Base-by-base conservation (phyloP, 2,797 vertebrate genomes). In the Emydoidea blandingii region DNA sequence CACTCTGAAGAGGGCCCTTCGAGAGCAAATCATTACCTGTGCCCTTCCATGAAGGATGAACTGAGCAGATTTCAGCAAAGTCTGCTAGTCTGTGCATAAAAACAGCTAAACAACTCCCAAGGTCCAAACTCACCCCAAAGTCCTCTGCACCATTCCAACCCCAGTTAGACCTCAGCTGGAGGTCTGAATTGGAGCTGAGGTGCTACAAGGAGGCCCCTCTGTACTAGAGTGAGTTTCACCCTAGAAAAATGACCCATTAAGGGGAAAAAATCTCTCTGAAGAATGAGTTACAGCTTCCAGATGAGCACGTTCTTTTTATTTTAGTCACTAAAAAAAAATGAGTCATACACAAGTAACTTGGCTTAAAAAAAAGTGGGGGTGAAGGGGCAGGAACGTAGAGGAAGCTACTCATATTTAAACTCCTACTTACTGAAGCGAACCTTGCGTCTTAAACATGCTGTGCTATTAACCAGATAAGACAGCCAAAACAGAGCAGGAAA, bases 391-490 rank as follows among this genome's bases (percentile, higher is more conserved):
- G 15, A 57, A 14, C 23, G 7, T 54, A 19, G 18, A 79, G 56
- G 68, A 53, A 78, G 4, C 76, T 56, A 86, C 76, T 84, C 89
- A 90, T 49, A 92, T 54, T 76, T 37, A 50, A 82, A 47, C 74
- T 93, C 83, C 50, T 85, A 88, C 83, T 93, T 81, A 95, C 25
- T 91, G 62, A 90, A 89, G 88, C 59, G 34, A 95, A 81, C 41
- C 80, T 82, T 95, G 54, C 23, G 4, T 54, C 56, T 88, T 81
- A 16, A 89, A 81, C 50, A 90, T 14, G 50, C 41, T 85, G 79
- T 92, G 50, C 44, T 49, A 93, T 80, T 80, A 90, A 49, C 25
- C 21, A 85, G 87, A 87, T 68, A 93, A 90, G 8, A 83, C 34
- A 85, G 90, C 68, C 88, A 47, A 85, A 94, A 74, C 1, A 8